These are phyloP conservation scores for Horisme vitalbata DNA, from an alignment of 2,888 invertebrate species.

Conservation along the genomic window DNA sequence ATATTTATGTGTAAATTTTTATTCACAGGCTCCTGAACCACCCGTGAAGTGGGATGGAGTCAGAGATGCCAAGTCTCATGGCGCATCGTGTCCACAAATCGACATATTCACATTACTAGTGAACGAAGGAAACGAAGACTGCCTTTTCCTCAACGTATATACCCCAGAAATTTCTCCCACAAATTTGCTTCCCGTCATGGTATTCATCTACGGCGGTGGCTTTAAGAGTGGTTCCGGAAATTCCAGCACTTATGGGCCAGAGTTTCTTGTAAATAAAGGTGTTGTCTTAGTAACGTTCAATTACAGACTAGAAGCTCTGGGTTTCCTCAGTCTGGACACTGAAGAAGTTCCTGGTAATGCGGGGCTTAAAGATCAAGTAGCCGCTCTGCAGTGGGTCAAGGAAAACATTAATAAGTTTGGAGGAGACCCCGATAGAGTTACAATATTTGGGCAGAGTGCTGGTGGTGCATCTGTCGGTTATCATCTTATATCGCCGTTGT, in stretches of 20 bases:
- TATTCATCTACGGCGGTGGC: constrained; percentile 54
- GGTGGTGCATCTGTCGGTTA: constrained; percentile 16
- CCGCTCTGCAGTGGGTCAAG: constrained; percentile 50
- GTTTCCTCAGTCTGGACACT: constrained; percentile 78
- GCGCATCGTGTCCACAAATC: constrained; percentile 50
- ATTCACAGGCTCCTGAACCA: constrained; percentile 49
- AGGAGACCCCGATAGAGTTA: constrained; percentile 48
- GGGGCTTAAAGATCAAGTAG: constrained; percentile 70
- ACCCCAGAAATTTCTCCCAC: constrained; percentile 38
- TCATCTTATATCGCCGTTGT: constrained; percentile 59
- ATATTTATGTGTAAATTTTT: background rate
- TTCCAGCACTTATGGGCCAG: constrained; percentile 74
- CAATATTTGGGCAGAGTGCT: constrained; percentile 44
- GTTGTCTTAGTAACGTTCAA: constrained; percentile 81
- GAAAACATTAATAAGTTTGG: constrained; percentile 50
- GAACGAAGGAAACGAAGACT: constrained; percentile 49
- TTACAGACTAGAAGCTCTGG: constrained; percentile 76
- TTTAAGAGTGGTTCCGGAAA: constrained; percentile 53
- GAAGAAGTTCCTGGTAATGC: constrained; percentile 83
- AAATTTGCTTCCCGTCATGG: constrained; percentile 43
- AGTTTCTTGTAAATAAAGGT: constrained; percentile 74
- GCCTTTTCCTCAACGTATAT: constrained; percentile 56
- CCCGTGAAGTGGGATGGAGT: constrained; percentile 54
- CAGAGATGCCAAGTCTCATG: constrained; percentile 49
- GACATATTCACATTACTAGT: constrained; percentile 12